These are phyloP conservation scores for Hypomecis punctinalis DNA, from an alignment of 2,888 invertebrate species.

Conservation along the genomic window DNA sequence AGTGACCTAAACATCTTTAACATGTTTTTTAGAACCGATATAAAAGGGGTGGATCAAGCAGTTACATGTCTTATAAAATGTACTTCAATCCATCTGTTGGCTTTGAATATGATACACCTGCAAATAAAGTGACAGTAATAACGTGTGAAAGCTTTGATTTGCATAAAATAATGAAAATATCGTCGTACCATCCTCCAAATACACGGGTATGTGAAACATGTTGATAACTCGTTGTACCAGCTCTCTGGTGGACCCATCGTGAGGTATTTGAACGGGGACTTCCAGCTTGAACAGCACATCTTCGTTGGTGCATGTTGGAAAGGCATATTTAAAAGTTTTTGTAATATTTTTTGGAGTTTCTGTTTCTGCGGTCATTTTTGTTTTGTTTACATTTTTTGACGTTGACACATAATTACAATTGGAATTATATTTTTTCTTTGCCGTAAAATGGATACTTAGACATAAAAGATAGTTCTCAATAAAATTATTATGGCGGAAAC, in stretches of 20 bases:
- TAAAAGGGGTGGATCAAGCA: too few relatives aligned
- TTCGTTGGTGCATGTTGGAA: conserved; percentile 85
- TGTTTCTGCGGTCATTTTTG: conserved; percentile 68
- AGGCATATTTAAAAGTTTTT: conserved; percentile 79
- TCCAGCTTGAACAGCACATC: conserved; percentile 83
- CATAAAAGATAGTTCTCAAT: too few relatives aligned
- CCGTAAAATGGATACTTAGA: neutral
- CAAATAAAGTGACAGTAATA: neutral
- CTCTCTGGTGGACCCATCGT: conserved; percentile 85
- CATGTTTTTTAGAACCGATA: too few relatives aligned
- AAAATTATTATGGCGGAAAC: too few relatives aligned
- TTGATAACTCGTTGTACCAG: conserved; percentile 87
- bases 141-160: neutral
- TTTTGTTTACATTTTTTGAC: conserved; percentile 23
- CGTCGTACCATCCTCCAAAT: conserved; percentile 86
- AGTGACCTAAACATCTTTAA: neutral
- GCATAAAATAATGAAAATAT: neutral
- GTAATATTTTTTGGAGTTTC: conserved; percentile 60
- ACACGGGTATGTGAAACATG: conserved; percentile 89
- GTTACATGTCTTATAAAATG: too few relatives aligned
- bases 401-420: neutral
- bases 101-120: neutral
- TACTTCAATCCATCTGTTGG: too few relatives aligned
- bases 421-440: neutral
- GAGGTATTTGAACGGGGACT: conserved; percentile 87